phyloP scores from a whole-genome alignment of 2,797 vertebrate species.

The Schizopygopsis pylzovi region DNA sequence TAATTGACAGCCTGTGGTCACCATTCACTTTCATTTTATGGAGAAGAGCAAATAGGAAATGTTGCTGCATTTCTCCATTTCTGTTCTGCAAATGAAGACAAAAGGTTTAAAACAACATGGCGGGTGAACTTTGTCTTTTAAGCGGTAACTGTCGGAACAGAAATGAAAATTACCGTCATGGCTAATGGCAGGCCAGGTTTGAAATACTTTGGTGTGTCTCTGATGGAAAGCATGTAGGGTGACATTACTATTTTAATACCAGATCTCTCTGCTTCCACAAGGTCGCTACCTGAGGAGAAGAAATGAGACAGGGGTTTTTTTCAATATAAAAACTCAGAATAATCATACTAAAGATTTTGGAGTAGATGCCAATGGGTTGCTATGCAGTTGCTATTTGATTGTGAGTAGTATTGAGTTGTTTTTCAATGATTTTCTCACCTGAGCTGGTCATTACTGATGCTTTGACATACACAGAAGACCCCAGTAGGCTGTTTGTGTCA shows the following conservation, averaged over 20 bases:
- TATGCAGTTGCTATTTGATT: background rate
- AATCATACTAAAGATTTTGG: background rate
- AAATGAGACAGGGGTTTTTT: background rate
- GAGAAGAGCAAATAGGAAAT: background rate
- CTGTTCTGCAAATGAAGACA: no score
- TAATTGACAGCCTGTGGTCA: background rate
- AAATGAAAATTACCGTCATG: conserved; percentile 69
- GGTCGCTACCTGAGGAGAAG: conserved; percentile 61
- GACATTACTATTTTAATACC: conserved; percentile 78
- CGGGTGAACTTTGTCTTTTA: background rate
- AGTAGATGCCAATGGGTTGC: background rate
- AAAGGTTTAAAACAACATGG: background rate
- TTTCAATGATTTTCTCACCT: conserved; percentile 61
- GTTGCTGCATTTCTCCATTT: background rate
- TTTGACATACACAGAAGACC: conserved; percentile 75
- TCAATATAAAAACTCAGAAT: background rate
- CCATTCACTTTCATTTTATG: background rate
- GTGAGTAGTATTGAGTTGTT: background rate
- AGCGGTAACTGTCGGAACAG: background rate
- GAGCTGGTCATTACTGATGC: conserved; percentile 78
- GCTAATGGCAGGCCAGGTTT: conserved; percentile 77
- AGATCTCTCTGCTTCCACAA: conserved; percentile 76
- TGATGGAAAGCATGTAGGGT: conserved; percentile 74
- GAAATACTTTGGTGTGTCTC: conserved; percentile 71
- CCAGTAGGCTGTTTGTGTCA: conserved; percentile 66